Evolutionary conservation across 2,888 invertebrate species (phyloP).

Genomic region (Urechis unicinctus): DNA sequence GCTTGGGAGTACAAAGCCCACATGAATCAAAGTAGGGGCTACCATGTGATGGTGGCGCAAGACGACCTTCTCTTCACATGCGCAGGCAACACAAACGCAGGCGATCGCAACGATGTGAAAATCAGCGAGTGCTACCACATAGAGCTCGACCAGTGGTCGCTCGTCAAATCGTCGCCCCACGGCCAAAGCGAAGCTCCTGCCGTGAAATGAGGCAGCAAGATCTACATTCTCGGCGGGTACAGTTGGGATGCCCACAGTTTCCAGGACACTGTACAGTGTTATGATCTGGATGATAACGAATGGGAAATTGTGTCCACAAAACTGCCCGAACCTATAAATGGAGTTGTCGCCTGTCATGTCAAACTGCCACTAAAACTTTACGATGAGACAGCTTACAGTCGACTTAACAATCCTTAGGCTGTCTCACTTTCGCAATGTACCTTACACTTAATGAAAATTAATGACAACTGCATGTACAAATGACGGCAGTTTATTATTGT

Average conservation of each 20-base stretch:
- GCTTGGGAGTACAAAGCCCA: slow-evolving; percentile 19
- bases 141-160: slow-evolving; percentile 22
- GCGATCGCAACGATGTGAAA: slow-evolving; percentile 22
- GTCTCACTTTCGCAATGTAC: too few relatives aligned
- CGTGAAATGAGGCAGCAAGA: slow-evolving; percentile 11
- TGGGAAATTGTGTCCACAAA: slow-evolving; percentile 17
- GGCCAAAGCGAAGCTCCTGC: slow-evolving; percentile 24
- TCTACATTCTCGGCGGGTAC: slow-evolving; percentile 22
- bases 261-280: slow-evolving; percentile 22
- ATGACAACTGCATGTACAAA: too few relatives aligned
- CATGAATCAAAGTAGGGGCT: slow-evolving; percentile 23
- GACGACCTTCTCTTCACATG: slow-evolving; percentile 19
- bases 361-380: slow-evolving; percentile 18
- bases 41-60: slow-evolving; percentile 23
- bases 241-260: slow-evolving; percentile 24
- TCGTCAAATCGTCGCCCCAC: slow-evolving; percentile 17
- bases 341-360: slow-evolving; percentile 21
- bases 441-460: too few relatives aligned
- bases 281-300: slow-evolving; percentile 19
- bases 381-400: too few relatives aligned
- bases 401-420: too few relatives aligned
- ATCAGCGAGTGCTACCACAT: slow-evolving; percentile 22
- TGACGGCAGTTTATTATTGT: too few relatives aligned
- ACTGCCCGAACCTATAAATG: slow-evolving; percentile 18
- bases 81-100: slow-evolving; percentile 25